These are phyloP conservation scores for Sminthurinus signatus DNA, from an alignment of 1,140 invertebrate species.

Conservation along the genomic window DNA sequence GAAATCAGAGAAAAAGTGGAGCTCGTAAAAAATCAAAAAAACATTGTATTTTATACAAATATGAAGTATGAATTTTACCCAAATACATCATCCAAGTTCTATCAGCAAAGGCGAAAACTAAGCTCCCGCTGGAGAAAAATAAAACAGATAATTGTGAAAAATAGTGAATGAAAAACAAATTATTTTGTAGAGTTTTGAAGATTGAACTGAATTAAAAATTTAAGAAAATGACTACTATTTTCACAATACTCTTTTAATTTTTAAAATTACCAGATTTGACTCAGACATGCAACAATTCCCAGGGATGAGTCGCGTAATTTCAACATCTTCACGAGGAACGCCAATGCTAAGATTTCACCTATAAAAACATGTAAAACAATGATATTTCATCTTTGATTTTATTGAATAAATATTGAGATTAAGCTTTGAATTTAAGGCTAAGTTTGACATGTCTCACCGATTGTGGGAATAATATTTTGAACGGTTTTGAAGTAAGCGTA, in stretches of 20 bases:
- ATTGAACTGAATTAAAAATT: no score
- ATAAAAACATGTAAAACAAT: not conserved
- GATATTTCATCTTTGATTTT: no score
- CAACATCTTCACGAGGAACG: conserved; percentile 8
- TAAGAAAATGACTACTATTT: no score
- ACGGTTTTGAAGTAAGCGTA: conserved; percentile 24
- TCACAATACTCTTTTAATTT: no score
- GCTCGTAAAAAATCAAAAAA: no score
- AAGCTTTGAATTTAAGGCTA: not conserved
- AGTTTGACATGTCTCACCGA: not conserved
- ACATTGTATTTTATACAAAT: no score
- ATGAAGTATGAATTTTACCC: conserved; percentile 48
- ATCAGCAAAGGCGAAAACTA: conserved; percentile 71
- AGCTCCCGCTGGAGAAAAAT: no score
- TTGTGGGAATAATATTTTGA: conserved; percentile 29
- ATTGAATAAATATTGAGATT: not conserved
- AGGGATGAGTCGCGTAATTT: conserved; percentile 58
- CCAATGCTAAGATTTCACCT: conserved; percentile 33
- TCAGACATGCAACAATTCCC: conserved; percentile 69
- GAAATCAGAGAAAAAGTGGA: no score
- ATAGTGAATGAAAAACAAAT: no score
- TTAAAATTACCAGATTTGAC: conserved; percentile 72
- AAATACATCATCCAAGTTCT: conserved; percentile 70
- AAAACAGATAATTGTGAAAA: no score
- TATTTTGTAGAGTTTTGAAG: no score